These are phyloP conservation scores for Morus bassanus DNA, from an alignment of 2,797 vertebrate species.

Conservation along the genomic window DNA sequence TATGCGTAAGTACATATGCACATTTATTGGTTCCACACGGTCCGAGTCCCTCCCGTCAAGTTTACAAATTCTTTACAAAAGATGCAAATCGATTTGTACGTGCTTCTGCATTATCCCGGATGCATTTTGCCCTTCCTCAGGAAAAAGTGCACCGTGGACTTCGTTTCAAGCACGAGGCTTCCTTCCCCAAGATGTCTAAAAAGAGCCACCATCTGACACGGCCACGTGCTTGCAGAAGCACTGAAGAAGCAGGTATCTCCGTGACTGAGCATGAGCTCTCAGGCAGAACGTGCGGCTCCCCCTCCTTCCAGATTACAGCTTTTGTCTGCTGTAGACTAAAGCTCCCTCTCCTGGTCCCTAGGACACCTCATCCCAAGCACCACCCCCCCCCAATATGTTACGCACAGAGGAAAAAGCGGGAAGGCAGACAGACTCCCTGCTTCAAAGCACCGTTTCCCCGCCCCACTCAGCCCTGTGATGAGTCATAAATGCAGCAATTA, in stretches of 20 bases:
- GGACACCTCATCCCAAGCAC: neutral
- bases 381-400: neutral
- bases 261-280: neutral
- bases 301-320: neutral
- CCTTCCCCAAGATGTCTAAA: neutral
- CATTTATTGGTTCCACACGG: neutral
- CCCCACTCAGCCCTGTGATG: slow-evolving; percentile 39
- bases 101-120: neutral
- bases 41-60: fast-evolving
- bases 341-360: slow-evolving; percentile 59
- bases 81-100: fast-evolving
- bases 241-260: neutral
- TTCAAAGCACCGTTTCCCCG: slow-evolving; percentile 24
- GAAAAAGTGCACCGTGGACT: fast-evolving
- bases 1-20: neutral
- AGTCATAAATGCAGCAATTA: slow-evolving; percentile 77
- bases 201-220: neutral
- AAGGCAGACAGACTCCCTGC: neutral
- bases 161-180: neutral
- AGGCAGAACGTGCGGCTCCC: neutral
- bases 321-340: neutral
- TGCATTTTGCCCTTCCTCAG: neutral
- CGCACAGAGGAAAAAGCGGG: neutral
- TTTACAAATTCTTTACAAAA: neutral
- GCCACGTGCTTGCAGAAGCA: neutral